Evolutionary conservation across 2,797 vertebrate genomes (phyloP).

Genomic region (Phrynocephalus guinanensis): DNA sequence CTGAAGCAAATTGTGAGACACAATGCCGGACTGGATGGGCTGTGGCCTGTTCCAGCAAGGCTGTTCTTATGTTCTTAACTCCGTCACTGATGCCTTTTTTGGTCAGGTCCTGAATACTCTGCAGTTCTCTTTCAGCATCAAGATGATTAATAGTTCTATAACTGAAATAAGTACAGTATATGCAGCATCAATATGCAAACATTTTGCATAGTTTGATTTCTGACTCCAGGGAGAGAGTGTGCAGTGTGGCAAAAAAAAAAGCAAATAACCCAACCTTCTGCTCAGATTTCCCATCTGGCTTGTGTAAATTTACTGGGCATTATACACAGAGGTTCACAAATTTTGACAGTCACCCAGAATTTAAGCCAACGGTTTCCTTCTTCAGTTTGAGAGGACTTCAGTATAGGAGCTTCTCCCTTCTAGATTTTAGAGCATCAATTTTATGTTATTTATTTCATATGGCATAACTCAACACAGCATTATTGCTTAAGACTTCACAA

Average conservation of each 20-base stretch:
- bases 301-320: background rate
- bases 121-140: background rate
- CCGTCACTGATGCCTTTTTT: no score
- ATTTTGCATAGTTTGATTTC: background rate
- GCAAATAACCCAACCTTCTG: background rate
- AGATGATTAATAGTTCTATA: background rate
- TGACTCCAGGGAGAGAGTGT: background rate
- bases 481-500: no score
- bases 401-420: background rate
- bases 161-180: background rate
- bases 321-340: background rate
- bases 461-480: no score
- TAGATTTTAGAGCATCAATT: background rate
- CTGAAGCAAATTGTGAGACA: no score
- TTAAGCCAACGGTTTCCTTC: background rate
- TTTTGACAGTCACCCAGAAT: background rate
- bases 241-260: no score
- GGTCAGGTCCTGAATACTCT: no score
- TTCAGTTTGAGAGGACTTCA: background rate
- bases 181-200: background rate
- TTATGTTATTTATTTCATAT: background rate
- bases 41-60: no score
- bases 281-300: background rate
- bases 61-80: no score
- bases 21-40: no score